Percentiles rank a stretch among this genome's conserved stretches.
phyloP scores from a whole-genome alignment of 2,888 invertebrate genomes.

The Parapristionchus giblindavisi region DNA sequence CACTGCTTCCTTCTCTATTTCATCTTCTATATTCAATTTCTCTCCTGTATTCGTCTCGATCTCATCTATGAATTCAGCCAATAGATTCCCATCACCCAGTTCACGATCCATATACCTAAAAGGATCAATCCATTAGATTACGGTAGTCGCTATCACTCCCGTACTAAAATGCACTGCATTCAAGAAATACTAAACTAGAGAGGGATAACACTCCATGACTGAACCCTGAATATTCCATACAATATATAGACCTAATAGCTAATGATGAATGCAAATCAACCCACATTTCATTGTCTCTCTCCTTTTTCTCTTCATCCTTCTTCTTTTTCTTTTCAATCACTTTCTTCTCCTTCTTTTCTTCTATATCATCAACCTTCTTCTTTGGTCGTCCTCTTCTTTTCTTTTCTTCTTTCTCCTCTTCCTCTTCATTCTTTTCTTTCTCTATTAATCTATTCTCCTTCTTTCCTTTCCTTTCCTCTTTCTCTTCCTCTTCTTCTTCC shows the following conservation, averaged over 20 bases:
- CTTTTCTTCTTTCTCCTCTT: neutral
- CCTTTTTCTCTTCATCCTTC: neutral
- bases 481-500: neutral
- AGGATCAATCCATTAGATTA: neutral
- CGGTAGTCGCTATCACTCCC: neutral
- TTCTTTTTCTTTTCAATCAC: neutral
- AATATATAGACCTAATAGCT: too few species aligned
- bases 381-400: neutral
- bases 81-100: neutral
- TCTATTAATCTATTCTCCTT: neutral
- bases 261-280: neutral
- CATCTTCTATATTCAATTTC: neutral
- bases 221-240: neutral
- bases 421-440: constrained; percentile 13
- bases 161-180: neutral
- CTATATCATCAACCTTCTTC: neutral
- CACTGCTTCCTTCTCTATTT: constrained; percentile 2
- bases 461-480: too few species aligned
- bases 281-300: constrained; percentile 3
- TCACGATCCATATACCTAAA: neutral
- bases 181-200: too few species aligned
- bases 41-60: neutral
- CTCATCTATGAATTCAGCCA: neutral
- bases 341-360: neutral
- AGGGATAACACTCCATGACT: neutral